phyloP scores from a whole-genome alignment of 1,140 invertebrate genomes.

The Drosophila ogumai region DNA sequence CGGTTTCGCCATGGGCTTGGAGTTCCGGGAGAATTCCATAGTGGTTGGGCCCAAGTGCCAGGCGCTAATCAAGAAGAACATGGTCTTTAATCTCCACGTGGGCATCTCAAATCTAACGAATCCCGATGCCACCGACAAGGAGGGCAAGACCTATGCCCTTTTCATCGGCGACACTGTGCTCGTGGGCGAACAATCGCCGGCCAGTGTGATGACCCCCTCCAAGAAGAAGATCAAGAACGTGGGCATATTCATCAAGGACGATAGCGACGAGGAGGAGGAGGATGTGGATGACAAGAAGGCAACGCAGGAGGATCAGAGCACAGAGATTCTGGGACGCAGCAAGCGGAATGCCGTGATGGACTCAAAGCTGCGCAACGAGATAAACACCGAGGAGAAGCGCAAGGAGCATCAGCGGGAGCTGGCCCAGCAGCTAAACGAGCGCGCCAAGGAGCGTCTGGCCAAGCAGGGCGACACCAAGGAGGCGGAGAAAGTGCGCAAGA shows the following conservation, averaged over 20 bases:
- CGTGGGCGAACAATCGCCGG: constrained; percentile 94
- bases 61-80: constrained; percentile 94
- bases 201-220: constrained; percentile 94
- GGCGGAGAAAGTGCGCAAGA: constrained; percentile 96
- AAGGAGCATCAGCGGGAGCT: constrained; percentile 98
- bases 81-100: constrained; percentile 98
- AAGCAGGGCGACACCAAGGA: constrained; percentile 94
- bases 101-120: constrained; percentile 96
- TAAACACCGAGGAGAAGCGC: constrained; percentile 98
- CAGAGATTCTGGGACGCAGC: constrained; percentile 90
- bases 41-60: constrained; percentile 96
- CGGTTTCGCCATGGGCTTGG: constrained; percentile 98
- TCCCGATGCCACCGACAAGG: constrained; percentile 92
- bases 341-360: constrained; percentile 97
- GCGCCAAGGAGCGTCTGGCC: constrained; percentile 95
- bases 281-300: constrained; percentile 89
- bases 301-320: constrained; percentile 86
- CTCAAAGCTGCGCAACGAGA: constrained; percentile 97
- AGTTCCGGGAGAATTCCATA: constrained; percentile 98
- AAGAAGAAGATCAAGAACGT: constrained; percentile 99
- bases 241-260: constrained; percentile 97
- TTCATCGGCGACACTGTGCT: constrained; percentile 99
- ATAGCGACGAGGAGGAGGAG: constrained; percentile 93
- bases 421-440: constrained; percentile 95
- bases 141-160: constrained; percentile 96